These are phyloP conservation scores for Semnopithecus entellus DNA, from an alignment of 2,113 vertebrate species.

Conservation along the genomic window DNA sequence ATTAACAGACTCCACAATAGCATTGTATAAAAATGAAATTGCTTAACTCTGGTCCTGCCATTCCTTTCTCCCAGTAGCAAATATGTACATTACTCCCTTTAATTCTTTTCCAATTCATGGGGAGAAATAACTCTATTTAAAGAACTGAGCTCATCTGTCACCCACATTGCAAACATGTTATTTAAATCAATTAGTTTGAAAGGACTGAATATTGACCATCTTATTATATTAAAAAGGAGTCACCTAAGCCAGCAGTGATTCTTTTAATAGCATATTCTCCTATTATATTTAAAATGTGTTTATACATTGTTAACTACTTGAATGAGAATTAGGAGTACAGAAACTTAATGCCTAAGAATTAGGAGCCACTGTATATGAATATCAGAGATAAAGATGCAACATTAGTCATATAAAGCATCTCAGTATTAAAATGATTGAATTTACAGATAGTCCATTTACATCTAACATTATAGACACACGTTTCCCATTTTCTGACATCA, in stretches of 20 bases:
- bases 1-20: background rate
- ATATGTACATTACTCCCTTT: background rate
- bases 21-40: background rate
- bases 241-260: conserved; percentile 27
- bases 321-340: background rate
- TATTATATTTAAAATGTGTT: conserved; percentile 56
- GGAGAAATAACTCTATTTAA: background rate
- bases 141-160: background rate
- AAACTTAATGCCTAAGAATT: conserved; percentile 6
- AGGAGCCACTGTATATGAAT: background rate
- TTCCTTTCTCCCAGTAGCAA: background rate
- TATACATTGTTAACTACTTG: conserved; percentile 40
- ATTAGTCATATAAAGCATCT: background rate
- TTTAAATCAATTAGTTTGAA: conserved; percentile 49
- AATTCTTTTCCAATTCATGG: background rate
- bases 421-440: background rate
- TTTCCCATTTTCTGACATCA: background rate
- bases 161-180: background rate
- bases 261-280: conserved; percentile 40
- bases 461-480: background rate
- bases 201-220: conserved; percentile 1
- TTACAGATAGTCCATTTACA: background rate
- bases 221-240: conserved; percentile 52
- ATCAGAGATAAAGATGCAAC: background rate
- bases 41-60: background rate